phyloP scores from a whole-genome alignment of 2,888 invertebrate genomes.

The Acrobasis suavella region DNA sequence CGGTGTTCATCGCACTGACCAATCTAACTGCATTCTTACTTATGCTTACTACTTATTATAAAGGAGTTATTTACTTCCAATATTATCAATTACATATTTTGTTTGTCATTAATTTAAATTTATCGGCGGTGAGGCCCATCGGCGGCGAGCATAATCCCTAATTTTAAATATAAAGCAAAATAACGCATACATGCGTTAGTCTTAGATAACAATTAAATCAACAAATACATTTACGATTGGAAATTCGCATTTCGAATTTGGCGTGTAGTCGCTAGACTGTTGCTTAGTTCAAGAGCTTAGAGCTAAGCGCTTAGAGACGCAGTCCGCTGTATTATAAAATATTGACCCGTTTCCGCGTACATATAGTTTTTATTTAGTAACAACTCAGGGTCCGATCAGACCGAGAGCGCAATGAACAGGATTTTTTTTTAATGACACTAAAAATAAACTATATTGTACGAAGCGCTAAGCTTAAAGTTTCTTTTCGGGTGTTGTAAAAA shows the following conservation, averaged over 20 bases:
- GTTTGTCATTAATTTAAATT: constrained; percentile 42
- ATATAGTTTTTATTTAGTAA: not conserved
- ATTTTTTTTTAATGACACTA: no score
- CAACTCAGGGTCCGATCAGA: no score
- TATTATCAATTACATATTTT: constrained; percentile 48
- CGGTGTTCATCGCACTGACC: constrained; percentile 43
- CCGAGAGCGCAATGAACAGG: no score
- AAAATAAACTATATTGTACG: no score
- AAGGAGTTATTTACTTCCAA: constrained; percentile 37
- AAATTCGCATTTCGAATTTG: not conserved
- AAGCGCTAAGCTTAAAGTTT: no score
- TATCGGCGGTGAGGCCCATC: constrained; percentile 35
- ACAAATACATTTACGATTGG: constrained; percentile 1
- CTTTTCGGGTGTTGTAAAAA: no score
- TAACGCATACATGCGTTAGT: constrained; percentile 17
- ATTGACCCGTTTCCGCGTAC: not conserved
- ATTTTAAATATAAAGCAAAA: constrained; percentile 9
- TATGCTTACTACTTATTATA: constrained; percentile 72
- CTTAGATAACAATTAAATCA: constrained; percentile 19
- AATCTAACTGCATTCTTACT: constrained; percentile 59
- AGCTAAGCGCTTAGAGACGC: not conserved
- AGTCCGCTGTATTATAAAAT: not conserved
- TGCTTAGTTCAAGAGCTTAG: not conserved
- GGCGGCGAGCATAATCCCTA: constrained; percentile 4
- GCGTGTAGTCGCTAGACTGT: constrained; percentile 6